Evolutionary conservation across 2,113 vertebrate genomes (phyloP), one percentile per base, ranked within the genome.

Genomic region (Lathamus discolor): DNA sequence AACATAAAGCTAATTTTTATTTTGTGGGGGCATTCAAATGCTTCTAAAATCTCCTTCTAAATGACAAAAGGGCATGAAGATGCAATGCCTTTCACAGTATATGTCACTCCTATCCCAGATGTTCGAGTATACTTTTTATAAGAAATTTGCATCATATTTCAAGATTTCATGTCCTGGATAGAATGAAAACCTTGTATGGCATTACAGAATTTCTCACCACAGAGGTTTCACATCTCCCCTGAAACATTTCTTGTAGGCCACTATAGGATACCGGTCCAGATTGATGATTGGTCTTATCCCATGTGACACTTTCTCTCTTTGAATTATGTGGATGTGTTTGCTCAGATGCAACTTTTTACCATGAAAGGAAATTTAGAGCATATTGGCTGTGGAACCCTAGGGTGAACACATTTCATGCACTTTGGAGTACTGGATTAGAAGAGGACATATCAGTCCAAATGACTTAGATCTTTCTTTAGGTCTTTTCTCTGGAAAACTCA

Each of bases 161-260:
- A 61, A 70, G 46, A 83, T 77, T 77, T 84, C 13, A 25, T 46
- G 5, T 2, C 16, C 22, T 28, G 22, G 48, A n/a, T 31, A 54
- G 18, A 64, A 87, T 79, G 13, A 93, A 81, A 44, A 4, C 4
- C 17, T 75, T 68, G 41, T 20, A 73, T 44, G 18, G 3, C 59
- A 33, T 72, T 88, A 68, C 7, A 82, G 66, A 84, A 61, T 82
- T 92, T 67, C 29, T 92, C 35, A 44, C 31, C 48, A 68, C 20
- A n/a, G 48, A 91, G 57, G 22, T 54, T 92, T 92, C 51, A 17
- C 54, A 64, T 67, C 62, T 93, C 37, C 35, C 57, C 73, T 82
- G 88, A 91, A 97, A 88, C 95, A 97, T 90, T 80, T 96, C 93
- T 72, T 96, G 80, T 88, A 68, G 74, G 88, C 73, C 86, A 88